Percentiles rank a stretch among this genome's conserved stretches.
Evolutionary conservation across 1,140 invertebrate genomes (phyloP).

Genomic region (Thalassaphorura encarpata): DNA sequence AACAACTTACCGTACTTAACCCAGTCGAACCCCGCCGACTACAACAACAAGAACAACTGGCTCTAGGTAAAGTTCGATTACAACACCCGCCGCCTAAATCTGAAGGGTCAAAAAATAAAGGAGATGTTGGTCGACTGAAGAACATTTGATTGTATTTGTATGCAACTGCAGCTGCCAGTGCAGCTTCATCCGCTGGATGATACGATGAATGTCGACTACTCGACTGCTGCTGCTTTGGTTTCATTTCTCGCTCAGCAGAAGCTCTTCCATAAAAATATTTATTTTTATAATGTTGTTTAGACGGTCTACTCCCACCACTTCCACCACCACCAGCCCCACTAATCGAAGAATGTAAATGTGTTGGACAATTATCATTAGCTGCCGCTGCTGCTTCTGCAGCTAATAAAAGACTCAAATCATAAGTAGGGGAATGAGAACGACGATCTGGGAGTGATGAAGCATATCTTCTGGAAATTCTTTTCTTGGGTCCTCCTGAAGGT

Average conservation of each 20-base stretch:
- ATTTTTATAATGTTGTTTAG: constrained; percentile 27
- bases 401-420: background rate
- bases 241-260: constrained; percentile 18
- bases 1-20: constrained; percentile 5
- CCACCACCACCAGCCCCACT: too few relatives aligned
- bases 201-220: constrained; percentile 32
- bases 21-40: constrained; percentile 5
- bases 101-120: constrained; percentile 4
- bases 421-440: background rate
- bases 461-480: constrained; percentile 22
- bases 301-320: background rate
- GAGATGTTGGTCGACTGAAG: constrained; percentile 8
- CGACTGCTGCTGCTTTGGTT: background rate
- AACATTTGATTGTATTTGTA: constrained; percentile 12
- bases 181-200: constrained; percentile 16
- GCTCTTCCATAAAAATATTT: constrained; percentile 29
- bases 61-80: constrained; percentile 24
- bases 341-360: too few relatives aligned
- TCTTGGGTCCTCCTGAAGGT: too few relatives aligned
- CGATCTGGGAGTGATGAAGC: constrained; percentile 27
- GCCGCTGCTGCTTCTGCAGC: background rate
- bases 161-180: constrained; percentile 11
- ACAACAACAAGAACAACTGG: constrained; percentile 15
- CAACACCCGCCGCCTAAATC: constrained; percentile 12
- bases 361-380: background rate